phyloP scores from a whole-genome alignment of 2,888 invertebrate species.

The Amiota minor region DNA sequence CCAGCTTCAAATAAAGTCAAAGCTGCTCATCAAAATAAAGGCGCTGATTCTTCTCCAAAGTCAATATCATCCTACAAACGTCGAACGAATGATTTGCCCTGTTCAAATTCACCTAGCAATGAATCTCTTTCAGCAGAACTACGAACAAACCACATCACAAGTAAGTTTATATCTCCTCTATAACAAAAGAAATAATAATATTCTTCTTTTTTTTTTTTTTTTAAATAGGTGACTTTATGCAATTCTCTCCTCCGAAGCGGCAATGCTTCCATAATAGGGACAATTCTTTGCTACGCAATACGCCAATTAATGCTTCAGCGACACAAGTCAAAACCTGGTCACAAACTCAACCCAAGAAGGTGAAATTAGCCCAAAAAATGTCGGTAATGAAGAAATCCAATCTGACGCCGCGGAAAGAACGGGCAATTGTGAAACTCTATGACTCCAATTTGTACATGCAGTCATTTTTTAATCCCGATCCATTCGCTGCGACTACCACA shows the following conservation, averaged over 20 bases:
- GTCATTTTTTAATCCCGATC: constrained; percentile 74
- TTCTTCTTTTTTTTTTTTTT: not conserved
- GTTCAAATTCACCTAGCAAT: constrained; percentile 54
- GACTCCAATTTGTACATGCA: constrained; percentile 71
- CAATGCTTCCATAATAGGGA: constrained; percentile 57
- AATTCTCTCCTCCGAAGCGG: constrained; percentile 71
- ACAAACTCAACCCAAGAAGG: constrained; percentile 60
- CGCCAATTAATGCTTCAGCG: constrained; percentile 49
- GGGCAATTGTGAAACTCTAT: constrained; percentile 63
- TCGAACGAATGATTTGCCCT: constrained; percentile 59
- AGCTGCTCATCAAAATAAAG: not conserved
- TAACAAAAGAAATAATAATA: no score
- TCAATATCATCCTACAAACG: constrained; percentile 46
- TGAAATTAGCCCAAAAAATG: constrained; percentile 59
- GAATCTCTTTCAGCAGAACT: constrained; percentile 46
- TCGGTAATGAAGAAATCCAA: constrained; percentile 61
- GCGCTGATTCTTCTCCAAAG: not conserved
- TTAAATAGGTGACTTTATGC: constrained; percentile 1
- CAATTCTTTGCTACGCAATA: constrained; percentile 36
- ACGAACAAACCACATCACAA: no score
- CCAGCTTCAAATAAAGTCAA: constrained; percentile 31
- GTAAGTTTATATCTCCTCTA: no score
- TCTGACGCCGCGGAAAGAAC: constrained; percentile 60
- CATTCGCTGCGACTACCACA: constrained; percentile 76
- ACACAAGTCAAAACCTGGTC: constrained; percentile 58